These are phyloP conservation scores for Scaptomyza montana DNA, from an alignment of 1,140 invertebrate species.

Conservation along the genomic window DNA sequence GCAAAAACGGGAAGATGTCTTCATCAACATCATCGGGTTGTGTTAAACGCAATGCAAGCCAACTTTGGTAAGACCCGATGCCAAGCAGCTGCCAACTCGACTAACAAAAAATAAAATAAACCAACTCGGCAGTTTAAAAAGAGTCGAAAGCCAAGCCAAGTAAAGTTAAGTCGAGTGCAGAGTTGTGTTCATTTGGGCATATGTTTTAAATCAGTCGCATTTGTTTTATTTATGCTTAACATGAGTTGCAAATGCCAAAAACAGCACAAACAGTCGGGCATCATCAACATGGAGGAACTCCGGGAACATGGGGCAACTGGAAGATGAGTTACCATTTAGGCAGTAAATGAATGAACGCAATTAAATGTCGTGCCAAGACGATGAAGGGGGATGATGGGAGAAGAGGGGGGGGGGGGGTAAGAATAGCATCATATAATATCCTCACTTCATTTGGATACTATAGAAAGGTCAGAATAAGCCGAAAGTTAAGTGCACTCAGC, in stretches of 20 bases:
- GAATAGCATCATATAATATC: not conserved
- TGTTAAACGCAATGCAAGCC: slow-evolving; percentile 53
- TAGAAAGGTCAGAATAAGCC: slow-evolving; percentile 1
- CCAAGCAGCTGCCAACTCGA: slow-evolving; percentile 4
- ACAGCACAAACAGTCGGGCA: slow-evolving; percentile 1
- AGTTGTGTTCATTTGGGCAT: slow-evolving; percentile 46
- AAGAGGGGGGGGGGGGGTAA: not conserved
- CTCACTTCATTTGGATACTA: slow-evolving; percentile 1
- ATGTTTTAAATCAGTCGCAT: slow-evolving; percentile 79
- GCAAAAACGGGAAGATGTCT: slow-evolving; percentile 76
- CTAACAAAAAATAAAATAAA: slow-evolving; percentile 22
- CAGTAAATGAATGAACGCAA: slow-evolving; percentile 61
- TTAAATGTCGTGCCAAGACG: slow-evolving; percentile 38
- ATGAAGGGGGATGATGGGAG: not conserved
- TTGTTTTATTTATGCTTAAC: slow-evolving; percentile 82
- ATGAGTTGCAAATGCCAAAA: slow-evolving; percentile 81
- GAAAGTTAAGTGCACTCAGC: too few species aligned
- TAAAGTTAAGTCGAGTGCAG: slow-evolving; percentile 1
- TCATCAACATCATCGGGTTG: slow-evolving; percentile 55
- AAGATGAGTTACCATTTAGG: slow-evolving; percentile 56
- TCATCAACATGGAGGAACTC: slow-evolving; percentile 2
- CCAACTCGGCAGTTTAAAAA: not conserved
- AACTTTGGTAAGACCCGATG: slow-evolving; percentile 60
- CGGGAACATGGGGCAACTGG: not conserved
- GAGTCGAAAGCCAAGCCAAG: not conserved